Evolutionary conservation across 2,797 vertebrate genomes (phyloP).

Genomic region (Propithecus deckenii): DNA sequence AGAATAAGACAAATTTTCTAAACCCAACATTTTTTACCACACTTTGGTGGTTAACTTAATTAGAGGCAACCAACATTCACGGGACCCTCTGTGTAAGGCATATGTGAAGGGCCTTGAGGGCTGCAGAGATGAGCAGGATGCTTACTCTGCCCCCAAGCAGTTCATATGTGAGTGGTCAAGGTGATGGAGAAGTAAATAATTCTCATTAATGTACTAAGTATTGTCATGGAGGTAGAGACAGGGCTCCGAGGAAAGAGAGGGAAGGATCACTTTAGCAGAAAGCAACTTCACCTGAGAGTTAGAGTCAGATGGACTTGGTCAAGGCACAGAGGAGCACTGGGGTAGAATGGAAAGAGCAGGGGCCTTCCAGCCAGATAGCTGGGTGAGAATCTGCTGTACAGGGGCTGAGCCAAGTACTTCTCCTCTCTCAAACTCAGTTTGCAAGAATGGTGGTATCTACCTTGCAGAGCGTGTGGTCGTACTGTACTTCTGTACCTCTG

Average conservation of each 20-base stretch:
- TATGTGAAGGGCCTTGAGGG: background rate
- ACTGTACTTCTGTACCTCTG: too few relatives aligned
- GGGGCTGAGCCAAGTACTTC: background rate
- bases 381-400: background rate
- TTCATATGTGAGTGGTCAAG: background rate
- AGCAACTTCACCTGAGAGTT: background rate
- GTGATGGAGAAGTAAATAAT: background rate
- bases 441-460: background rate
- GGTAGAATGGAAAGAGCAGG: background rate
- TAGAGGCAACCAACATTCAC: background rate
- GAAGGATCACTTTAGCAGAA: background rate
- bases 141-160: background rate
- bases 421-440: background rate
- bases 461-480: background rate
- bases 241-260: background rate
- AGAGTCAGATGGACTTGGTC: background rate
- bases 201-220: background rate
- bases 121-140: background rate
- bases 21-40: background rate
- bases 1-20: background rate
- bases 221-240: background rate
- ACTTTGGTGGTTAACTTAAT: background rate
- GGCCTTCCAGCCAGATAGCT: background rate
- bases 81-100: background rate
- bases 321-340: background rate